These are phyloP conservation scores for Chiridota heheva DNA, from an alignment of 35 echinoderm and acorn worm species.

Conservation along the genomic window DNA sequence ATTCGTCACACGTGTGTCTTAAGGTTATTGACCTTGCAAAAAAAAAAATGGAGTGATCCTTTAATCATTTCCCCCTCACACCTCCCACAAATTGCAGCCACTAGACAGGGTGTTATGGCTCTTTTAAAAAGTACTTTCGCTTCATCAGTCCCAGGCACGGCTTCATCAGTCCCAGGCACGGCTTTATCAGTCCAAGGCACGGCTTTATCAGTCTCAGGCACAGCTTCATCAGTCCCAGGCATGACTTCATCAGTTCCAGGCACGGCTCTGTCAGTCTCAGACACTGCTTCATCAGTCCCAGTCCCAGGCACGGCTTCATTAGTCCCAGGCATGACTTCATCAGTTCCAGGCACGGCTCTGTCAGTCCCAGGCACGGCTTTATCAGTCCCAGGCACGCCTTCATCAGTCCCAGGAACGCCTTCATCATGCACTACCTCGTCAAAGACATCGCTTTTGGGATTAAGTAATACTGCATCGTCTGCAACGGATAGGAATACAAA, in stretches of 20 bases:
- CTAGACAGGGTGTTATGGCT: slow-evolving; percentile 41
- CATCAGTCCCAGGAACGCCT: no score
- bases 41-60: slow-evolving; percentile 38
- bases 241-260: no score
- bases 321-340: no score
- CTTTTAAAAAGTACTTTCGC: slow-evolving; percentile 21
- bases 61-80: slow-evolving; percentile 55
- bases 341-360: neutral
- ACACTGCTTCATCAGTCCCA: no score
- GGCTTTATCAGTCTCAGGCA: no score
- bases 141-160: no score
- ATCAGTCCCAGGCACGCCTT: no score
- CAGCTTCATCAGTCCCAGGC: neutral
- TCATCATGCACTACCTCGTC: neutral
- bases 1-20: slow-evolving; percentile 15
- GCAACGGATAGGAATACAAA: neutral
- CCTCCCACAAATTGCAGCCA: slow-evolving; percentile 47
- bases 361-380: neutral
- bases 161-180: no score
- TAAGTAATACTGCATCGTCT: neutral
- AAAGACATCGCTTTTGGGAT: neutral
- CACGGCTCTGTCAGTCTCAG: no score
- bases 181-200: no score
- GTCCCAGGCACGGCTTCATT: no score
- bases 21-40: slow-evolving; percentile 25